phyloP scores from a whole-genome alignment of 1,140 invertebrate species.

The Heliconius himera region DNA sequence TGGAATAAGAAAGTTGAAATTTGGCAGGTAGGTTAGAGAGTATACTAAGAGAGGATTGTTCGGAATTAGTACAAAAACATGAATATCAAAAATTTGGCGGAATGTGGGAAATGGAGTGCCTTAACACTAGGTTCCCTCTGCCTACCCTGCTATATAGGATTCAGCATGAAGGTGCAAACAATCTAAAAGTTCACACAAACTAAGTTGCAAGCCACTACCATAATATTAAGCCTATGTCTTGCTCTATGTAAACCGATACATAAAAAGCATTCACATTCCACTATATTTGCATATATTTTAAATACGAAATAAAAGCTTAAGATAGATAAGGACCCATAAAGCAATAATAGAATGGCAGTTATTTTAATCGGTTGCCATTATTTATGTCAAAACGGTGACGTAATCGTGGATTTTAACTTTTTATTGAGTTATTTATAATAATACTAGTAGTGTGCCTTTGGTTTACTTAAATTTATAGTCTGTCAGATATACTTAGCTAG shows the following conservation, averaged over 20 bases:
- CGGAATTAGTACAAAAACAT: too few relatives aligned
- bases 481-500: too few relatives aligned
- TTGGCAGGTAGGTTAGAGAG: too few relatives aligned
- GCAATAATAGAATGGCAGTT: conserved; percentile 1
- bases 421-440: neutral
- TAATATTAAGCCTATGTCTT: neutral
- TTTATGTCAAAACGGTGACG: neutral
- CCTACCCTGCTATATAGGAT: too few relatives aligned
- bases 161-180: too few relatives aligned
- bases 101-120: too few relatives aligned
- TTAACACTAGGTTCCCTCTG: too few relatives aligned
- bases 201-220: too few relatives aligned
- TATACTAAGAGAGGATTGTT: too few relatives aligned
- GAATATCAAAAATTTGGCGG: too few relatives aligned
- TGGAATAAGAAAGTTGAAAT: too few relatives aligned
- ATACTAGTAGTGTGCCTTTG: neutral
- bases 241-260: neutral
- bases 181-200: too few relatives aligned
- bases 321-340: neutral
- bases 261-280: neutral
- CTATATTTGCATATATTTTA: neutral
- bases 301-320: neutral
- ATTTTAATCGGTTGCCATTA: conserved; percentile 2
- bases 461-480: neutral
- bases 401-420: neutral